Conservation (phyloP, 2,113 vertebrate genomes). For the Natator depressus region DNA sequence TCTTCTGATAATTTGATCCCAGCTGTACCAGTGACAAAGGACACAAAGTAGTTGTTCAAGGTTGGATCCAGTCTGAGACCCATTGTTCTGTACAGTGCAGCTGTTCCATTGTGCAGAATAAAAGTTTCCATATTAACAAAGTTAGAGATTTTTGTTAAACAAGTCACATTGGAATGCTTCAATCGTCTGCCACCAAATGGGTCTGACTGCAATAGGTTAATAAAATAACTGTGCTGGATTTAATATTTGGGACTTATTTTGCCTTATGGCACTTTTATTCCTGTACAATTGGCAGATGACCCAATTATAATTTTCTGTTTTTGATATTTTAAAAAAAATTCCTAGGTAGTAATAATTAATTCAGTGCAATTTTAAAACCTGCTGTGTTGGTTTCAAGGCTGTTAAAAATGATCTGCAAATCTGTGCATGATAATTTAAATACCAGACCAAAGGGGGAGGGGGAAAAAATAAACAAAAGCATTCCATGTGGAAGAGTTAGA, state of each 20-base stretch:
- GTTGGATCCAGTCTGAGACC: background rate
- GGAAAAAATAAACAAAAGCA: background rate
- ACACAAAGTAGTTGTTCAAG: background rate
- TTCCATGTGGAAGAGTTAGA: background rate
- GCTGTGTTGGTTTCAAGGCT: background rate
- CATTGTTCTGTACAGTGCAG: background rate
- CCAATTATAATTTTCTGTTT: background rate
- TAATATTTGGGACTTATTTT: background rate
- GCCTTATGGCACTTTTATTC: background rate
- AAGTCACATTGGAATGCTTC: slow-evolving; percentile 10
- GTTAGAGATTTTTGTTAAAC: slow-evolving; percentile 4
- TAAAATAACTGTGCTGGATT: background rate
- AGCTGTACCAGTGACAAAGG: background rate
- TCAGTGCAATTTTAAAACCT: slow-evolving; percentile 1
- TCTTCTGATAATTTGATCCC: background rate
- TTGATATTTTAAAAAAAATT: background rate
- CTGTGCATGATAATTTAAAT: background rate
- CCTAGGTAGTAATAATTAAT: background rate
- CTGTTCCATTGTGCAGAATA: slow-evolving; percentile 4
- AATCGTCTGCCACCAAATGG: background rate
- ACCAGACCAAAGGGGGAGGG: background rate
- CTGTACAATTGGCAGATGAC: background rate
- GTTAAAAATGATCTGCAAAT: background rate
- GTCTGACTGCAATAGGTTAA: background rate
- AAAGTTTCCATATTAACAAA: background rate